Base-by-base conservation (phyloP, 2,113 vertebrate genomes). In the Equus quagga region DNA sequence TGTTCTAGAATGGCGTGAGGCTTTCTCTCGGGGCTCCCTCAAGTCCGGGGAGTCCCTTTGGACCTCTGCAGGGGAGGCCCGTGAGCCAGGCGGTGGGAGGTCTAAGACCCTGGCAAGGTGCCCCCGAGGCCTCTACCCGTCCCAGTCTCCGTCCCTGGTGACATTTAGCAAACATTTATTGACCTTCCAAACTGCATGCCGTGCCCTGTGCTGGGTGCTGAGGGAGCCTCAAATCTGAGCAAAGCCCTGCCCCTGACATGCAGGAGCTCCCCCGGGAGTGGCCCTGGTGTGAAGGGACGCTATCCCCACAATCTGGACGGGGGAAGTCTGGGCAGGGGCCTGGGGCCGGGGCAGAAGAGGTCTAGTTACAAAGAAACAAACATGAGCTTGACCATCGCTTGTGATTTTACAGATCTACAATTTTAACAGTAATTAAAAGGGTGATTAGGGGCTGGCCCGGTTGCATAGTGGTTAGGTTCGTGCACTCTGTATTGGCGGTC, bases 291-390 rank as follows among this genome's bases (percentile, higher is more conserved):
- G 23, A 76, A 26, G 17, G 9, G 54, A 36, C 5, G n/a, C 51
- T 18, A 0, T n/a, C 67, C 14, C 36, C 44, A 2, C 4, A 8
- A 0, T 65, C 56, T 31, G 56, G 33, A 21, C 2, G 8, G 4
- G 56, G 17, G 26, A 10, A 41, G 51, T 8, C 5, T 5, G 33
- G 26, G 19, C n/a, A 4, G 46, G 18, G 10, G 14, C 8, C 73
- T 13, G 14, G 31, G 46, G 26, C 76, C 19, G 51, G 73, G 81
- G 70, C n/a, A 64, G 78, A 62, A 46, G 49, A 54, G 28, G 12
- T 70, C 62, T 69, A 3, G 23, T 58, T 19, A 51, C 15, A 36
- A 33, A 60, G 65, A 76, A 49, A 13, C 15, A 26, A 18, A 49
- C 49, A 1, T 8, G 64, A 67, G 21, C 41, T 62, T 51, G 13